Evolutionary conservation across 2,797 vertebrate genomes (phyloP).

Genomic region (Psittacula echo): DNA sequence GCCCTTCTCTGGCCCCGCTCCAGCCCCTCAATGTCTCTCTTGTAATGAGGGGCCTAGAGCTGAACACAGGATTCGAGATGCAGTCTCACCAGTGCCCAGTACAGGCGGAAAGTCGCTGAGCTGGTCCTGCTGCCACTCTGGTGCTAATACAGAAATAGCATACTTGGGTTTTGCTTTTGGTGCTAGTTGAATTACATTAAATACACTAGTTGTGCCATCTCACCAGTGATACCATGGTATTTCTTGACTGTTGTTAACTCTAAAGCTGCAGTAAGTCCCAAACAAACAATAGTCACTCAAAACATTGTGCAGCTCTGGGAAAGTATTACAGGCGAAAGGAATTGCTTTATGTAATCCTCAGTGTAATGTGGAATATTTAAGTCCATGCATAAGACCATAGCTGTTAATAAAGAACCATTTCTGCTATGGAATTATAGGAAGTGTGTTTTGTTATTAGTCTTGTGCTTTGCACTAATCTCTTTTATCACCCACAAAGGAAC

Average conservation of each 20-base stretch:
- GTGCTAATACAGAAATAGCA: neutral
- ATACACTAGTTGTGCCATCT: neutral
- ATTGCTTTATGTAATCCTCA: neutral
- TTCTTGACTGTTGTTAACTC: neutral
- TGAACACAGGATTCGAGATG: neutral
- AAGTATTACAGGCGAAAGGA: neutral
- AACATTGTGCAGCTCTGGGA: neutral
- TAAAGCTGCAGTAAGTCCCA: neutral
- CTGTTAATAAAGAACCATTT: neutral
- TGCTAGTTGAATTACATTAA: neutral
- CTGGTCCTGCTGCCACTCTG: neutral
- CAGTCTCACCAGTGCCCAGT: neutral
- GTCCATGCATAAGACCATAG: neutral
- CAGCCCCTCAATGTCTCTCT: neutral
- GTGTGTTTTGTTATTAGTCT: neutral
- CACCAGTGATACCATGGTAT: rapidly evolving
- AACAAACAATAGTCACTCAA: neutral
- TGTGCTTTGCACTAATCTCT: neutral
- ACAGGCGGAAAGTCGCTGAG: neutral
- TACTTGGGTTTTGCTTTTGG: neutral
- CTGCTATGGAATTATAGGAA: neutral
- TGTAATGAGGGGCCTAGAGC: neutral
- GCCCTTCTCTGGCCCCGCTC: rapidly evolving
- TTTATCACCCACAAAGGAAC: neutral
- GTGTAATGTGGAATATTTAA: neutral